phyloP scores from a whole-genome alignment of 2,888 invertebrate species.

The Elegia similella region DNA sequence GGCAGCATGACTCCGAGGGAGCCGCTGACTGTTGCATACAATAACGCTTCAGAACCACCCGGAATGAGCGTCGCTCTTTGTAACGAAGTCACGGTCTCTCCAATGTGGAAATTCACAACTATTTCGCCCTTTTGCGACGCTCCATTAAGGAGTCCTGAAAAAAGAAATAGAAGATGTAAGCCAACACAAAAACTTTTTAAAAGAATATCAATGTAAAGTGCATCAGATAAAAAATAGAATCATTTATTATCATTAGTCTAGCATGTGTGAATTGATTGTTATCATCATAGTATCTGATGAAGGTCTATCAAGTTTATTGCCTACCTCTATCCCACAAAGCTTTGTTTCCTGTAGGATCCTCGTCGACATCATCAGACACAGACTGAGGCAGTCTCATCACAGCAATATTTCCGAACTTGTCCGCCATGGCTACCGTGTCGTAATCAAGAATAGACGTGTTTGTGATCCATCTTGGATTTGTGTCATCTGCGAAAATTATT shows the following conservation, averaged over 20 bases:
- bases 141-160: conserved; percentile 92
- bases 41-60: conserved; percentile 97
- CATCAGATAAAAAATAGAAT: conserved; percentile 60
- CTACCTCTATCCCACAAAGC: conserved; percentile 94
- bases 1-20: conserved; percentile 96
- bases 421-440: conserved; percentile 96
- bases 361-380: conserved; percentile 98
- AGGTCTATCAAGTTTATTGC: conserved; percentile 7
- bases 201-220: background rate
- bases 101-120: conserved; percentile 95
- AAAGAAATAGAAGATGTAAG: background rate
- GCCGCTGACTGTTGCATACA: conserved; percentile 97
- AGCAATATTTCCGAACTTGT: conserved; percentile 98
- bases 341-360: conserved; percentile 99
- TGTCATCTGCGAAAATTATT: conserved; percentile 99
- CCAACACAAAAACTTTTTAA: conserved; percentile 21
- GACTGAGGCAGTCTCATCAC: conserved; percentile 94
- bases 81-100: conserved; percentile 97
- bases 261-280: conserved; percentile 71
- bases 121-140: conserved; percentile 99
- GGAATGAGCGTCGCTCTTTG: conserved; percentile 98
- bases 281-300: conserved; percentile 52
- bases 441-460: conserved; percentile 96
- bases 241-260: conserved; percentile 78
- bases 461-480: conserved; percentile 97